phyloP scores from a whole-genome alignment of 2,113 vertebrate species.

The Apodemus speciosus region DNA sequence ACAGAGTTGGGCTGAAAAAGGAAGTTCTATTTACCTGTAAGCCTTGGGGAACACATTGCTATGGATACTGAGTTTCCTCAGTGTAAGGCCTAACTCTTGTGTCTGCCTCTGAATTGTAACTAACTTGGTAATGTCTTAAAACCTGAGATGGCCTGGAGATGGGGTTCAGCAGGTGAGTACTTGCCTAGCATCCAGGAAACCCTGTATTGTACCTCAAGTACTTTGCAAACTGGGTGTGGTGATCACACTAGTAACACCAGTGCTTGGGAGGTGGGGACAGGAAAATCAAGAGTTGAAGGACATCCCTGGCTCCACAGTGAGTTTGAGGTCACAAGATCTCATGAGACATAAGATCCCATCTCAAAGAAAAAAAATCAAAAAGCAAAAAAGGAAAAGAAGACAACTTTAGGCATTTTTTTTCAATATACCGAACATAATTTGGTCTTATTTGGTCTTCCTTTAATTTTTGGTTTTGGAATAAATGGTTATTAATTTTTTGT shows the following conservation, averaged over 20 bases:
- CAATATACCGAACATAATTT: conserved; percentile 38
- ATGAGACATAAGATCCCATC: neutral
- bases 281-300: neutral
- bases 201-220: neutral
- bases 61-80: neutral
- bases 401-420: neutral
- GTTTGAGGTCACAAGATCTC: neutral
- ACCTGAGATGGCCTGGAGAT: neutral
- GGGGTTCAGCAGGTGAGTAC: neutral
- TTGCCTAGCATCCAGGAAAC: too few species aligned
- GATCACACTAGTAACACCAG: neutral
- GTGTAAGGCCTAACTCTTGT: neutral
- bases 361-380: neutral
- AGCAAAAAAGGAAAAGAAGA: neutral
- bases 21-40: neutral
- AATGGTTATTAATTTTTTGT: neutral
- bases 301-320: neutral
- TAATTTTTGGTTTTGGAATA: conserved; percentile 13
- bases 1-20: conserved; percentile 39
- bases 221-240: neutral
- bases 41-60: neutral
- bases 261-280: neutral
- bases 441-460: neutral
- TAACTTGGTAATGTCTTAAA: conserved; percentile 38
- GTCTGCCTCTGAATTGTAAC: neutral